phyloP scores from a whole-genome alignment of 2,113 vertebrate genomes.

The Oreochromis aureus region DNA sequence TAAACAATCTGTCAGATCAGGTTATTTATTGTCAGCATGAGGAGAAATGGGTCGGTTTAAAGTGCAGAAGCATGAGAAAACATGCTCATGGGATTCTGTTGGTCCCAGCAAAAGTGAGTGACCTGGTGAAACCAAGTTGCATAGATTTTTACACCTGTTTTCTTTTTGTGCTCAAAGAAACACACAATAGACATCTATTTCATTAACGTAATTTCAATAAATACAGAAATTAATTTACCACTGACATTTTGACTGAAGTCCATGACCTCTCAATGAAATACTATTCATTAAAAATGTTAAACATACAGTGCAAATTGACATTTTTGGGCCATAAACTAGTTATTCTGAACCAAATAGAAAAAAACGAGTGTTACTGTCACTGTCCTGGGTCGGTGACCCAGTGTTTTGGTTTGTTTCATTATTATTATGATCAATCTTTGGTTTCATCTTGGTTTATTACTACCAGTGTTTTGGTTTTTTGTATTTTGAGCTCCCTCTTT shows the following conservation, averaged over 20 bases:
- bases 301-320: not conserved
- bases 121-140: not conserved
- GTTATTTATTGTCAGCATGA: not conserved
- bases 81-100: not conserved
- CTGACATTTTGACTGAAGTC: not conserved
- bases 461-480: not conserved
- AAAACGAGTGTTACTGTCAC: not conserved
- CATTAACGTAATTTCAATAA: not conserved
- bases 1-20: not conserved
- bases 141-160: not conserved
- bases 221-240: not conserved
- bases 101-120: not conserved
- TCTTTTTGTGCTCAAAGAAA: not conserved
- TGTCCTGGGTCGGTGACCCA: not conserved
- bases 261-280: not conserved
- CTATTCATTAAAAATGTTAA: not conserved
- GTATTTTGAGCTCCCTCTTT: not conserved
- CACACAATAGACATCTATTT: not conserved
- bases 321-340: not conserved
- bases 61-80: not conserved
- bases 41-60: not conserved
- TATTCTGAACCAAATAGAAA: not conserved
- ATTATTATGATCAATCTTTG: not conserved
- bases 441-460: not conserved
- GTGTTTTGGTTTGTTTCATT: not conserved